These are phyloP conservation scores for Engraulis encrasicolus DNA, from an alignment of 2,113 vertebrate genomes.

Conservation along the genomic window DNA sequence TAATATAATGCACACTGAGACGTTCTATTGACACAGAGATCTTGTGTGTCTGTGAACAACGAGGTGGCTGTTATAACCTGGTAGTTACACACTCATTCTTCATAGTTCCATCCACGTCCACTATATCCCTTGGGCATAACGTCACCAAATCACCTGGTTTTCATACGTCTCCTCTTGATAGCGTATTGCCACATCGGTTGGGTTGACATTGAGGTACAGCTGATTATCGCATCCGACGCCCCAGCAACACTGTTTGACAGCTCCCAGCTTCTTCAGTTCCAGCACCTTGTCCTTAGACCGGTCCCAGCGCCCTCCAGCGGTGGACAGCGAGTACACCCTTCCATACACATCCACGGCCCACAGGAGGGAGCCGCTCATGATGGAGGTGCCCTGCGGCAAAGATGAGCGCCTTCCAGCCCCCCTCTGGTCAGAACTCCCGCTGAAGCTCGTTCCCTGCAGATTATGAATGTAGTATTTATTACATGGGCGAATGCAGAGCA, in stretches of 20 bases:
- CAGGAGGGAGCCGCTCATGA: constrained; percentile 82
- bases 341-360: constrained; percentile 96
- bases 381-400: constrained; percentile 57
- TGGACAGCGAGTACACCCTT: constrained; percentile 86
- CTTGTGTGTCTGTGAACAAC: not conserved
- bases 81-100: not conserved
- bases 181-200: constrained; percentile 85
- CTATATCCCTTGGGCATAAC: not conserved
- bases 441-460: not conserved
- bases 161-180: constrained; percentile 93
- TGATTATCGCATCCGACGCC: constrained; percentile 92
- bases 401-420: not conserved
- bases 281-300: constrained; percentile 82
- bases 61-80: not conserved
- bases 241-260: constrained; percentile 88
- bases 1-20: not conserved
- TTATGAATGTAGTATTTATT: not conserved
- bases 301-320: constrained; percentile 85
- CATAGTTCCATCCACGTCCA: not conserved
- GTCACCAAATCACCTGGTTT: constrained; percentile 83
- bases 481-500: not conserved
- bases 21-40: not conserved
- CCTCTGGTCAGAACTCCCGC: not conserved
- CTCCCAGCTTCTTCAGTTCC: constrained; percentile 89
- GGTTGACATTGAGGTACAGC: constrained; percentile 86